Conservation (phyloP, 2,888 invertebrate species). For the Drosophila melanocephala region DNA sequence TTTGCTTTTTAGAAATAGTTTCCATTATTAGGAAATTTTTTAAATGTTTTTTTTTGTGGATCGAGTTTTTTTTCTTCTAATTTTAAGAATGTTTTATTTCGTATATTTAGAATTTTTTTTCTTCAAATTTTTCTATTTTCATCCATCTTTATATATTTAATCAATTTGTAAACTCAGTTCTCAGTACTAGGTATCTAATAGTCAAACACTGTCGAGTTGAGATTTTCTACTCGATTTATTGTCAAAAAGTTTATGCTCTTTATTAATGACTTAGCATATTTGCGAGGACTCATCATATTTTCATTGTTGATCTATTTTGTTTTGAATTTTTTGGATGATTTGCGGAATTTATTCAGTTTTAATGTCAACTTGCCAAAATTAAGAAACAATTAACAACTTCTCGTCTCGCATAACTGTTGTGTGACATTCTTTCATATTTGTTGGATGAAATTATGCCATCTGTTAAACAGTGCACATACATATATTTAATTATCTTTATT, state of each 20-base stretch:
- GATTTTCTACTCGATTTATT: neutral
- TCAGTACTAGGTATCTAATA: neutral
- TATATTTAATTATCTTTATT: constrained; percentile 9
- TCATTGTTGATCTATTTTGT: constrained; percentile 7
- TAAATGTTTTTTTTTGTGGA: fast-evolving
- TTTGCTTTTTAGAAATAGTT: neutral
- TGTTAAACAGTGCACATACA: constrained; percentile 17
- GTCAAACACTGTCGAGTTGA: neutral
- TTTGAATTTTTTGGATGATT: neutral
- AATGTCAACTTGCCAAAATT: constrained; percentile 9
- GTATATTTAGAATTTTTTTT: neutral
- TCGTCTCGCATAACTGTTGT: neutral
- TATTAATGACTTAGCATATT: constrained; percentile 5
- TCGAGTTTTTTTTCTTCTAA: neutral
- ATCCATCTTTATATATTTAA: neutral
- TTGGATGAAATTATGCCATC: constrained; percentile 25
- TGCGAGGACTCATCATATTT: constrained; percentile 6
- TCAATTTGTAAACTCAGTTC: neutral
- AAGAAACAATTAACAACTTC: constrained; percentile 11
- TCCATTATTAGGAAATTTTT: neutral
- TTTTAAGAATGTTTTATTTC: neutral
- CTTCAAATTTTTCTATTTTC: neutral
- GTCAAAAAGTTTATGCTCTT: neutral
- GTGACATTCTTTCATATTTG: constrained; percentile 35
- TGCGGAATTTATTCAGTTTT: constrained; percentile 28